Percentiles rank a stretch among this genome's conserved stretches.
phyloP scores from a whole-genome alignment of 1,140 invertebrate species.

The Streblospio benedicti region DNA sequence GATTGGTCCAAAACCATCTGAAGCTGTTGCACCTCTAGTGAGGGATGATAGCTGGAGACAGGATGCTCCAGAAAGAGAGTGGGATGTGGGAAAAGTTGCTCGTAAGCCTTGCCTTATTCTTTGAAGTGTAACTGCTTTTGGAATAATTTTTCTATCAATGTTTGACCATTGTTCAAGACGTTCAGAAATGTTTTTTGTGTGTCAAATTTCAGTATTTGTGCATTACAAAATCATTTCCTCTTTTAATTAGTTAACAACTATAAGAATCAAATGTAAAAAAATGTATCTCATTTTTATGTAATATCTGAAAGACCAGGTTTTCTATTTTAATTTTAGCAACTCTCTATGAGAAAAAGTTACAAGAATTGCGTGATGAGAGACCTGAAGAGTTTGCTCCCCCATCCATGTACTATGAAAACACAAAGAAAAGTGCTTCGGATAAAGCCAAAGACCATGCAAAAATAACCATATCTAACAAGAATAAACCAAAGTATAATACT shows the following conservation, averaged over 20 bases:
- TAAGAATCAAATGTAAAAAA: constrained; percentile 9
- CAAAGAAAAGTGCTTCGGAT: too few relatives aligned
- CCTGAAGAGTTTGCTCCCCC: constrained; percentile 15
- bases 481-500: too few relatives aligned
- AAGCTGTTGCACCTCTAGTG: constrained; percentile 8
- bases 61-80: constrained; percentile 27
- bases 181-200: neutral
- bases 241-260: neutral
- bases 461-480: too few relatives aligned
- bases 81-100: constrained; percentile 34
- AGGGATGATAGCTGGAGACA: constrained; percentile 13
- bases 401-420: neutral
- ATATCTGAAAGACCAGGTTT: constrained; percentile 28
- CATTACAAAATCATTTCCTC: neutral
- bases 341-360: constrained; percentile 8
- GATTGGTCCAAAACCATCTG: constrained; percentile 17
- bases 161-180: neutral
- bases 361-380: constrained; percentile 10
- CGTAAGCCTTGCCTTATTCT: constrained; percentile 19
- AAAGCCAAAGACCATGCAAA: too few relatives aligned
- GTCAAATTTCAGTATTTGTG: neutral
- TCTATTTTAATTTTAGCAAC: constrained; percentile 23
- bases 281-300: too few relatives aligned
- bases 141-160: neutral
- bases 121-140: neutral